Conservation (phyloP, 2,113 vertebrate species). For the Gnathonemus echidnorhynchus region DNA sequence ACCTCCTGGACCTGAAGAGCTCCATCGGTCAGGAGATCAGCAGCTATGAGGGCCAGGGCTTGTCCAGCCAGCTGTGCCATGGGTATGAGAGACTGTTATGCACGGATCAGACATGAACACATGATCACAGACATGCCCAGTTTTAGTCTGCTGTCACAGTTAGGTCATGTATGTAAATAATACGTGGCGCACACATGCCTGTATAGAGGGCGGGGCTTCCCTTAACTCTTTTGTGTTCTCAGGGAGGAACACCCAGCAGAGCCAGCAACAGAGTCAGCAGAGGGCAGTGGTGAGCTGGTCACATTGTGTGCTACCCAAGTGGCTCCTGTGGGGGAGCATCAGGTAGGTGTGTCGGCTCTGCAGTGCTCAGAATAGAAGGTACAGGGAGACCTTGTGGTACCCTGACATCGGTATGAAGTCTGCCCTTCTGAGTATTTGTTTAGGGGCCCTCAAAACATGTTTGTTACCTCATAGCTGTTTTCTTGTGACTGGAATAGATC, state of each 20-base stretch:
- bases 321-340: slow-evolving; percentile 23
- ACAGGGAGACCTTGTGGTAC: neutral
- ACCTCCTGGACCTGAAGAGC: slow-evolving; percentile 82
- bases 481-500: neutral
- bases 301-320: slow-evolving; percentile 22
- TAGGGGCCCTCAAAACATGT: neutral
- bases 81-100: neutral
- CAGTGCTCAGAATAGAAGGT: neutral
- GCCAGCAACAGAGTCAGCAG: slow-evolving; percentile 25
- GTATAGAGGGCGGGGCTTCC: neutral
- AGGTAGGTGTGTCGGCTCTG: slow-evolving; percentile 27
- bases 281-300: slow-evolving; percentile 5
- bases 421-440: neutral
- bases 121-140: neutral
- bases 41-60: slow-evolving; percentile 51
- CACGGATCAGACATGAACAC: neutral
- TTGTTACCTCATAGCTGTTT: neutral
- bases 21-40: slow-evolving; percentile 74
- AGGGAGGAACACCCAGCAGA: slow-evolving; percentile 40
- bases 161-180: neutral
- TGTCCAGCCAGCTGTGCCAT: slow-evolving; percentile 26
- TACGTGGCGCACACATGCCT: neutral
- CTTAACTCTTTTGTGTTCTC: neutral
- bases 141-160: neutral
- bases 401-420: neutral